Base-by-base conservation (phyloP, 1,140 invertebrate genomes). In the Xylocopa sonorina region DNA sequence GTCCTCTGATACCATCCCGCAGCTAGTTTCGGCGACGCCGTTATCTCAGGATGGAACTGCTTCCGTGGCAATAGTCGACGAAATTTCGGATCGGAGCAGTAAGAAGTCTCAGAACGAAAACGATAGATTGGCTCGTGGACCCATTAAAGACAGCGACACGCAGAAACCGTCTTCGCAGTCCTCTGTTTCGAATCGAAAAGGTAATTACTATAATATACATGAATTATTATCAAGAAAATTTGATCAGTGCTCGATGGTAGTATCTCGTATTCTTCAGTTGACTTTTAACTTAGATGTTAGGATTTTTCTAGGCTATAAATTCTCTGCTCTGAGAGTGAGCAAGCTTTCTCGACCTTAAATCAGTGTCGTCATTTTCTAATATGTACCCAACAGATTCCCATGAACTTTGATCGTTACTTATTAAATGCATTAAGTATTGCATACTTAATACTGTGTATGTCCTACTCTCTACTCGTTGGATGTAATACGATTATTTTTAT, bases 1-100 rank as follows among this genome's bases (percentile, higher is more conserved):
- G 16, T 89, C 90, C 53, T 92, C 89, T 51, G 93, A 94, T 83
- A 93, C 93, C 48, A 93, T 93, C 85, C 94, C 94, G 0, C 93
- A 94, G 83, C 84, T 94, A 32, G 94, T 94, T n/a, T 94, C 93
- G 63, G 91, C 94, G 2, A 90, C 92, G 12, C 89, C 93, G 3
- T 90, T 94, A 71, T 88, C 90, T 48, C 91, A 92, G 64, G 93
- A 94, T 46, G 88, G 82, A 29, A 79, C 72, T 21, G 53, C 84
- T 41, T 75, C 62, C 67, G 51, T 66, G 64, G 67, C 51, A n/a
- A 34, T 55, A 21, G 69, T 71, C 0, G 71, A 76, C 12, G 68
- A 81, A n/a, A 38, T 57, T 50, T 9, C 51, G 3, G 69, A 57
- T 29, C 57, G 12, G 3, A 12, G 14, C 9, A 53, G 32, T 3